Conservation (phyloP, 2,888 invertebrate species). For the Acleris literana region DNA sequence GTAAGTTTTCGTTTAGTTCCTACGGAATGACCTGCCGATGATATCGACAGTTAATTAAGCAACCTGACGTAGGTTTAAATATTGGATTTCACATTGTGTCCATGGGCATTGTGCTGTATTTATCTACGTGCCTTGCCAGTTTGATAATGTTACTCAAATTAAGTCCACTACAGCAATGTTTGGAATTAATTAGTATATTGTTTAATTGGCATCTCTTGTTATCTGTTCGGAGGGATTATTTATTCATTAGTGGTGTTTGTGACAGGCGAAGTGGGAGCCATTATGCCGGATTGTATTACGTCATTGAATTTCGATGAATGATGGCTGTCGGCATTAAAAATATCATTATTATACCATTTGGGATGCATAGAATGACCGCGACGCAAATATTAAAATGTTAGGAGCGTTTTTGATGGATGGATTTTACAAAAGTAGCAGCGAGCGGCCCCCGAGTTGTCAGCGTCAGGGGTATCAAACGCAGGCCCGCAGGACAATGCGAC, state of each 20-base stretch:
- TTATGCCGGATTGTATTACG: constrained; percentile 51
- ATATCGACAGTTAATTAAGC: constrained; percentile 30
- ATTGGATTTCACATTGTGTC: constrained; percentile 55
- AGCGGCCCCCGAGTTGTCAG: constrained; percentile 42
- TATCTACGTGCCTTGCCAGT: constrained; percentile 49
- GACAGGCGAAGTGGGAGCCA: constrained; percentile 61
- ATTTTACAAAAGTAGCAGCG: constrained; percentile 38
- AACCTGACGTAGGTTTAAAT: constrained; percentile 46
- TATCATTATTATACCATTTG: constrained; percentile 1
- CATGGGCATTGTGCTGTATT: constrained; percentile 48
- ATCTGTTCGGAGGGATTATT: constrained; percentile 83
- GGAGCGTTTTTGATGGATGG: constrained; percentile 33
- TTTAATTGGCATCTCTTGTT: constrained; percentile 84
- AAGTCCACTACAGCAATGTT: constrained; percentile 83
- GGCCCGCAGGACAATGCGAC: constrained; percentile 54
- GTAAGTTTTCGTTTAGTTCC: not conserved
- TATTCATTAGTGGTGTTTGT: constrained; percentile 81
- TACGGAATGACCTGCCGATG: constrained; percentile 7
- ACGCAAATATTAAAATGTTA: constrained; percentile 27
- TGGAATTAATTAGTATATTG: constrained; percentile 84
- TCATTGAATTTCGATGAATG: constrained; percentile 24
- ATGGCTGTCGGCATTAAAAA: constrained; percentile 14
- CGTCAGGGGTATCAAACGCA: constrained; percentile 50
- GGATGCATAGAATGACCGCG: constrained; percentile 10
- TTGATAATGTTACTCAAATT: constrained; percentile 77